Base-by-base conservation (phyloP, 2,888 invertebrate genomes). In the Synergus japonicus region DNA sequence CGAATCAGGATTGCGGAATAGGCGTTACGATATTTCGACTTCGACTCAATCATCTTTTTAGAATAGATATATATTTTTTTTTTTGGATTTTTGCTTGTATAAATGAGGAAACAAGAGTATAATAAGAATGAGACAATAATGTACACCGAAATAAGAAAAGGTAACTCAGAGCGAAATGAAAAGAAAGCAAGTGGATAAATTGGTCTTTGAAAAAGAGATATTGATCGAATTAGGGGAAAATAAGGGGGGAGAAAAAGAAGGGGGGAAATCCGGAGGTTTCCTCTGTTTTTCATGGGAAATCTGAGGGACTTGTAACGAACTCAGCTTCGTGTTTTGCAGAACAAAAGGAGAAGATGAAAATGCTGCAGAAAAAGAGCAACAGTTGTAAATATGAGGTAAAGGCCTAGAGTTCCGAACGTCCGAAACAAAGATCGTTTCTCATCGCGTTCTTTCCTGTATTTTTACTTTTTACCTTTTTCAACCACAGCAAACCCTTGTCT, bases 341-440 rank as follows among this genome's bases (percentile, higher is more conserved):
- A 66, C n/a, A 66, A 66, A 41, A 37, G 10, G 37, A 64, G 7
- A 66, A 65, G 64, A 15, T 18, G 37, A 79, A 79, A 80, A 81
- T 69, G 58, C 18, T 49, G 29, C 15, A 54, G 44, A 58, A 73
- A 67, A 76, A 67, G 66, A 65, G n/a, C 58, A 80, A 81, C 80
- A 80, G 78, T 79, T 80, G 81, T 81, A 82, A 81, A 77, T 76
- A 78, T 78, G 41, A 77, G 54, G 76, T 64, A 64, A 79, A 69
- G 78, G 78, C 78, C 67, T 64, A 29, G 79, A 76, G 78, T 77
- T 77, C 29, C 44, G 76, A 79, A 81, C 64, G 79, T 77, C 76
- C 58, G 60, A 66, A 82, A 76, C 78, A 78, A 60, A 58, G 73
- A 81, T 83, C 79, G 81, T 83, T 82, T 80, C 77, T 81, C 79